Base-by-base conservation (phyloP, 2,797 vertebrate species). In the Poecilia velifera region DNA sequence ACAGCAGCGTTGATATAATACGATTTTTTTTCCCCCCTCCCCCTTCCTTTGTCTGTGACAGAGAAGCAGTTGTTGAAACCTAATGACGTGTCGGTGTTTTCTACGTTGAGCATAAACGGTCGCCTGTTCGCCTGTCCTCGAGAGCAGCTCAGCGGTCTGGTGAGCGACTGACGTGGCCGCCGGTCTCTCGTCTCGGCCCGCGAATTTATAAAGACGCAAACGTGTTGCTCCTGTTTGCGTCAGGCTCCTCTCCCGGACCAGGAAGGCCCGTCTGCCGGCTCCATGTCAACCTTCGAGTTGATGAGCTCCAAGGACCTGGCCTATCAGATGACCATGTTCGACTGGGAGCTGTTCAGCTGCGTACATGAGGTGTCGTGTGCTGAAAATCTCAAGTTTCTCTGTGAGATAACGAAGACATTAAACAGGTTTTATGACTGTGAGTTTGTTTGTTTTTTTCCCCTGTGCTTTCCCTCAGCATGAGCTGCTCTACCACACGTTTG, bases 261-360 rank as follows among this genome's bases (percentile, higher is more conserved):
- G 90, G 98, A 99, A 88, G 98, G 98, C 74, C 98, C 98, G 9
- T 96, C 98, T 22, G 72, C 96, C 62, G 97, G 98, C 75, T 98
- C 98, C 70, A 96, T 99, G 93, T 97, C 97, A 89, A 98, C 97
- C 0, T 99, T 99, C 83, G 98, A 99, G 94, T 93, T 99, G 89
- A 99, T 99, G 98, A 99, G 98, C 91, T 99, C 98, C 28, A 99
- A 99, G 92, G 98, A 99, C 88, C 92, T 99, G 90, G 98, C 98
- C 9, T 97, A 98, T 92, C 98, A 99, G 88, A 98, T 99, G 97
- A 99, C 98, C 6, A 90, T 97, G 89, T 99, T 97, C 81, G 98
- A 99, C 83, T 99, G 98, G 98, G 98, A 99, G 79, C 97, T 99
- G 82, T 99, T 99, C 96, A 98, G 97, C 94, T 99, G 98, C 76